Evolutionary conservation across 1,140 invertebrate genomes (phyloP).

Genomic region (Hypsibius dujardini): DNA sequence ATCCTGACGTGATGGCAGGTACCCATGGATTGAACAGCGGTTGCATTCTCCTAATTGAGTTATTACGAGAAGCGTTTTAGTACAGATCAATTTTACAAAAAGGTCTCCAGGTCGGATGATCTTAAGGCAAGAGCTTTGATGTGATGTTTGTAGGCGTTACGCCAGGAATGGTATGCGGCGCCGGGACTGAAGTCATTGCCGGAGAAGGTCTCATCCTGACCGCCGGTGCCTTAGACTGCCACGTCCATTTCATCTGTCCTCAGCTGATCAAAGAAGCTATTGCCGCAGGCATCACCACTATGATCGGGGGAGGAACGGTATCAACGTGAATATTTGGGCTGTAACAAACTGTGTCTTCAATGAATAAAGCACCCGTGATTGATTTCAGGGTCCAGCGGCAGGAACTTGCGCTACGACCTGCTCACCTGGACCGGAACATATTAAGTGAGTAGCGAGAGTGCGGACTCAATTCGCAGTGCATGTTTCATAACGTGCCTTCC

Average conservation of each 20-base stretch:
- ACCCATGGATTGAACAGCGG: too few species aligned
- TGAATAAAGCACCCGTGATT: not conserved
- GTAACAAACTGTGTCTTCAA: not conserved
- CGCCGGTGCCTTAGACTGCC: slow-evolving; percentile 31
- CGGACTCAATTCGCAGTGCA: not conserved
- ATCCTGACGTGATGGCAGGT: slow-evolving; percentile 33
- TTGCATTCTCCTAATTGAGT: too few species aligned
- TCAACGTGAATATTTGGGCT: not conserved
- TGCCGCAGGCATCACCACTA: slow-evolving; percentile 32
- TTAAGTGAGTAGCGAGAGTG: slow-evolving; percentile 26
- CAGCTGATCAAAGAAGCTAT: slow-evolving; percentile 31
- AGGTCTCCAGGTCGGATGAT: too few species aligned
- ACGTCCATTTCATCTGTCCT: slow-evolving; percentile 34
- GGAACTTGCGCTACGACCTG: slow-evolving; percentile 33
- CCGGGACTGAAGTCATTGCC: slow-evolving; percentile 33
- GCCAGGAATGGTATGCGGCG: slow-evolving; percentile 29
- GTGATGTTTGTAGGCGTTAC: too few species aligned
- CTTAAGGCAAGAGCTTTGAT: too few species aligned
- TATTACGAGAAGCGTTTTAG: too few species aligned
- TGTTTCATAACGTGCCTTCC: too few species aligned
- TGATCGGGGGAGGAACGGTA: slow-evolving; percentile 33
- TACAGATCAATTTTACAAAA: too few species aligned
- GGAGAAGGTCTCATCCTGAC: slow-evolving; percentile 33
- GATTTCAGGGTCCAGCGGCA: slow-evolving; percentile 28
- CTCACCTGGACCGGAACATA: slow-evolving; percentile 32